Conservation (phyloP, 1,140 invertebrate species). For the Cardiocondyla obscurior region DNA sequence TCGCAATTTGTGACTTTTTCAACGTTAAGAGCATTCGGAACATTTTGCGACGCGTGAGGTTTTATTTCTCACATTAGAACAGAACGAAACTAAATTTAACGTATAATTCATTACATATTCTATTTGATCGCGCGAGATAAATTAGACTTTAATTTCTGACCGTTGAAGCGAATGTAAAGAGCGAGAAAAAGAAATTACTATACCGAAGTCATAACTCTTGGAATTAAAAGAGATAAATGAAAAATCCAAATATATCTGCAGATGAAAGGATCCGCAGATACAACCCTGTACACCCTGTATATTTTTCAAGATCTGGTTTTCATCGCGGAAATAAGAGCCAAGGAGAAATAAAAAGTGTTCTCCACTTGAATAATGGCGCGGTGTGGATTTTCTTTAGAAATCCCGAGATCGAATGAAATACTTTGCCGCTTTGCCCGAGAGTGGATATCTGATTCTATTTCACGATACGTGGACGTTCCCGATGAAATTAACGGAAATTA, state of each 20-base stretch:
- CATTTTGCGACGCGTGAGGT: not conserved
- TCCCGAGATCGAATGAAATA: conserved; percentile 1
- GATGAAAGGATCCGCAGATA: conserved; percentile 6
- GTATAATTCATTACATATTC: not conserved
- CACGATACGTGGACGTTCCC: not conserved
- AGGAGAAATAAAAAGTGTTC: conserved; percentile 8
- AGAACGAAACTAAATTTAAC: not conserved
- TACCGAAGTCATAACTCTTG: conserved; percentile 1
- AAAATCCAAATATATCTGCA: not conserved
- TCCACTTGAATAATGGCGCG: conserved; percentile 22
- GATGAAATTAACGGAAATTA: conserved; percentile 26
- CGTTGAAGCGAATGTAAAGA: not conserved
- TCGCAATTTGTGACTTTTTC: not conserved
- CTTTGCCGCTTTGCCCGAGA: not conserved
- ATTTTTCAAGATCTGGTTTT: conserved; percentile 38
- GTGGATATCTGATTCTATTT: conserved; percentile 16
- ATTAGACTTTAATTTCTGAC: conserved; percentile 12
- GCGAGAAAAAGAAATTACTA: not conserved
- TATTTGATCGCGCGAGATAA: not conserved
- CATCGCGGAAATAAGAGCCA: conserved; percentile 19
- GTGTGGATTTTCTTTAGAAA: conserved; percentile 26
- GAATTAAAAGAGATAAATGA: conserved; percentile 1
- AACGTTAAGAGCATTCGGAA: not conserved
- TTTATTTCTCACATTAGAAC: not conserved
- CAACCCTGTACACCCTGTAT: not conserved